Conservation (phyloP, 2,797 vertebrate genomes). For the Pseudocheirus occidentalis region DNA sequence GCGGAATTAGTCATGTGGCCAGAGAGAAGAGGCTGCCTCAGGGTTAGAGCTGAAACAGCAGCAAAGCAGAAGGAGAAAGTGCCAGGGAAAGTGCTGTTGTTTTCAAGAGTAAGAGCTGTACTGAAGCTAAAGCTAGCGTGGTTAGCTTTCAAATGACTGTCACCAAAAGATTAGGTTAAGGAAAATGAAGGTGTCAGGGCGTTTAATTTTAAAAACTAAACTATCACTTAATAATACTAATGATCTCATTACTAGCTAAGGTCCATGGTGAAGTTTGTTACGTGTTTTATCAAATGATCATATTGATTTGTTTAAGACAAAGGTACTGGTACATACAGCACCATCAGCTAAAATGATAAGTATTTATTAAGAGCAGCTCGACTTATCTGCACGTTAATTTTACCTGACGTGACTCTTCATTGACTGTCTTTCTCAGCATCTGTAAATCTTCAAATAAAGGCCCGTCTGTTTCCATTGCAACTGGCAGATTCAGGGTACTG, state of each 20-base stretch:
- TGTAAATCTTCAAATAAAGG: conserved; percentile 97
- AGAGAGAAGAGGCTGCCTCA: background rate
- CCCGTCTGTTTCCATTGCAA: conserved; percentile 97
- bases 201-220: background rate
- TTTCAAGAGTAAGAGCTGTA: background rate
- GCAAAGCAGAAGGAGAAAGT: background rate
- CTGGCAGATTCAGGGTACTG: conserved; percentile 93
- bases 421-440: conserved; percentile 96
- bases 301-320: background rate
- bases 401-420: conserved; percentile 95
- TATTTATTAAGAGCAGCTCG: background rate
- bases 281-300: background rate
- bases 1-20: accelerated
- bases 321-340: accelerated
- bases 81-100: background rate
- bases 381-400: conserved; percentile 75
- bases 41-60: background rate
- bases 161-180: background rate
- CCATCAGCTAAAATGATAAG: background rate
- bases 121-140: background rate
- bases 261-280: accelerated
- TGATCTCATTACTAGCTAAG: background rate
- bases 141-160: background rate
- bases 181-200: background rate
- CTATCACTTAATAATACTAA: background rate